Conservation (phyloP, 2,797 vertebrate genomes). For the Brachyrhaphis roseni region DNA sequence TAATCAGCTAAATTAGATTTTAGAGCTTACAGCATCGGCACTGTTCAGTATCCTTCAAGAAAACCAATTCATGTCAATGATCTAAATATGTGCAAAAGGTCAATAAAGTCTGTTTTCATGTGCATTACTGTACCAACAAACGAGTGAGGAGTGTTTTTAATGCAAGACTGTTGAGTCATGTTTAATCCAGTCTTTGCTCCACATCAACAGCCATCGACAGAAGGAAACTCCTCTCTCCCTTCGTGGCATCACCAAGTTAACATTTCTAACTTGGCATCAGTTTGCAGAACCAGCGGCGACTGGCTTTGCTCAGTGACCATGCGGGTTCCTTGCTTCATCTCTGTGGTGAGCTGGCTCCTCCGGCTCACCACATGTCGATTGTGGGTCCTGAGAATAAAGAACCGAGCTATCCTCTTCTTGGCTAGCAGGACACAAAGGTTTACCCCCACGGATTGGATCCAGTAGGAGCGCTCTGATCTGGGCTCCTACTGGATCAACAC, state of each 20-base stretch:
- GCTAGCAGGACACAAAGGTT: not conserved
- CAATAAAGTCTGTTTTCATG: not conserved
- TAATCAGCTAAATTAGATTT: not conserved
- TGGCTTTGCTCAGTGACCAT: not conserved
- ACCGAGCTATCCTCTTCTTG: not conserved
- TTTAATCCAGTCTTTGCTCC: not conserved
- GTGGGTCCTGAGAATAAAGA: not conserved
- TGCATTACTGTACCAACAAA: not conserved
- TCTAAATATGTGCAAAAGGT: not conserved
- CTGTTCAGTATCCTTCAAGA: not conserved
- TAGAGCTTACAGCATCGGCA: not conserved
- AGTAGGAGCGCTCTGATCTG: not conserved
- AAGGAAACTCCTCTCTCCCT: not conserved
- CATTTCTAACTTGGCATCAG: not conserved
- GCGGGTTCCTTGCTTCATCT: not conserved
- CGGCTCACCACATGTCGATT: not conserved
- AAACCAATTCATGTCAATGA: not conserved
- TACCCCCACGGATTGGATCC: not conserved
- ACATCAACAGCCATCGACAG: not conserved
- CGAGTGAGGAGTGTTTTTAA: not conserved
- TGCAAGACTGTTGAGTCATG: not conserved
- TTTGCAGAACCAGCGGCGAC: not conserved
- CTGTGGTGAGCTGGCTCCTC: not conserved
- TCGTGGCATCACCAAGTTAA: not conserved
- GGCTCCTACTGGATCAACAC: not conserved